phyloP scores from a whole-genome alignment of 2,113 vertebrate species.

The Callocephalon fimbriatum region DNA sequence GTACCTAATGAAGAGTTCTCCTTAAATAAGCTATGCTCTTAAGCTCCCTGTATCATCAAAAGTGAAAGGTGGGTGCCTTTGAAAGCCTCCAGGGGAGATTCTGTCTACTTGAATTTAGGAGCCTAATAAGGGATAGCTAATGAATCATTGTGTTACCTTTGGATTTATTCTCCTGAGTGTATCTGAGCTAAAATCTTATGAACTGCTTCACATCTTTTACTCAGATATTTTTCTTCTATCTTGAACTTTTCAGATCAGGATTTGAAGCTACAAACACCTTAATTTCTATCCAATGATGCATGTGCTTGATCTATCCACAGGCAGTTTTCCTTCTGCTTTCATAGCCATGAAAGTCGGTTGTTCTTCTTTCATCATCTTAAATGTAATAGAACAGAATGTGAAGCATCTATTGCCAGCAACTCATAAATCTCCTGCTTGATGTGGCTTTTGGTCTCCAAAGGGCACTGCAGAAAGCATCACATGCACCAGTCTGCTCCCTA shows the following conservation, averaged over 20 bases:
- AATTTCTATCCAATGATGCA: constrained; percentile 16
- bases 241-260: constrained; percentile 54
- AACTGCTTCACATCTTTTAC: constrained; percentile 40
- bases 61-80: constrained; percentile 21
- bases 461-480: neutral
- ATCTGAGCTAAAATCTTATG: constrained; percentile 29
- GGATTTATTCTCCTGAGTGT: constrained; percentile 37
- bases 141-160: constrained; percentile 52
- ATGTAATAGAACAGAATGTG: constrained; percentile 52
- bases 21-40: constrained; percentile 16
- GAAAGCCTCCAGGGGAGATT: constrained; percentile 39
- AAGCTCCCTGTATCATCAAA: neutral
- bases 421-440: constrained; percentile 64
- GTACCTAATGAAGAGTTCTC: neutral
- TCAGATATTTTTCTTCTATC: constrained; percentile 49
- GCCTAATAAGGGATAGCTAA: constrained; percentile 50
- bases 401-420: constrained; percentile 65
- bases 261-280: constrained; percentile 37
- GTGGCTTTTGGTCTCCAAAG: constrained; percentile 61
- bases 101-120: constrained; percentile 58
- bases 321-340: constrained; percentile 50
- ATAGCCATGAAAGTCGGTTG: constrained; percentile 45
- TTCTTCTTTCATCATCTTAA: constrained; percentile 64
- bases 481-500: constrained; percentile 13
- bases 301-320: constrained; percentile 42